A percentile compares a stretch with the other conserved stretches of the same genome.
phyloP scores from a whole-genome alignment of 2,888 invertebrate species.

The Folsomia manolachei region DNA sequence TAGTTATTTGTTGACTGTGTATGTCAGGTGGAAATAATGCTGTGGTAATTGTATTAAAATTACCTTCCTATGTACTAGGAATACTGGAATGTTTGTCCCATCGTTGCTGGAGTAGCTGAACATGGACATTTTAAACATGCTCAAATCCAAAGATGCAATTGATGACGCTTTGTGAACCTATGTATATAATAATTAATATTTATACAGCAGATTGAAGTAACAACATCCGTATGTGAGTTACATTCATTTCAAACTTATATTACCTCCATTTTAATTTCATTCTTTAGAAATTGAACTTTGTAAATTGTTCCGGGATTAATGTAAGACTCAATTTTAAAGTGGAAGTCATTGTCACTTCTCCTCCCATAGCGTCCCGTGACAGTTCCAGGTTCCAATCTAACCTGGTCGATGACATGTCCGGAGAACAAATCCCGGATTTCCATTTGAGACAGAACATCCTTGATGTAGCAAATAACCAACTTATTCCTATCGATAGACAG shows the following conservation, averaged over 20 bases:
- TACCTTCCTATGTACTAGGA: conserved; percentile 75
- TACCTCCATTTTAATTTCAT: conserved; percentile 59
- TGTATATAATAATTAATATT: neutral
- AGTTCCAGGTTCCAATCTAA: conserved; percentile 81
- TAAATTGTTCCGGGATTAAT: conserved; percentile 84
- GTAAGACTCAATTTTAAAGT: conserved; percentile 90
- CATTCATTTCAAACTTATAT: neutral
- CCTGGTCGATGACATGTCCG: conserved; percentile 69
- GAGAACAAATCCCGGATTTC: conserved; percentile 66
- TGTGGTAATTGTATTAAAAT: neutral
- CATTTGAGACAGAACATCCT: conserved; percentile 89
- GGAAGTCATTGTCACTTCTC: conserved; percentile 80
- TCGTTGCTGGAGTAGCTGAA: conserved; percentile 90
- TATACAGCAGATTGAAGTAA: neutral
- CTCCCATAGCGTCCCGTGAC: conserved; percentile 75
- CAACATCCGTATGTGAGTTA: too few relatives aligned
- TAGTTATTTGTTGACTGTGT: too few relatives aligned
- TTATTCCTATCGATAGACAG: conserved; percentile 60
- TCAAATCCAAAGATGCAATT: neutral
- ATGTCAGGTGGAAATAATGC: neutral
- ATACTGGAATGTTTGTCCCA: conserved; percentile 92
- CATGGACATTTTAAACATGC: conserved; percentile 54
- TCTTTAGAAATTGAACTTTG: conserved; percentile 70
- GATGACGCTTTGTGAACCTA: conserved; percentile 54
- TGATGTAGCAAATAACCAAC: conserved; percentile 80